A percentile compares a stretch with the other conserved stretches of the same genome.
Evolutionary conservation across 2,888 invertebrate genomes (phyloP).

Genomic region (Hypolimnas misippus): DNA sequence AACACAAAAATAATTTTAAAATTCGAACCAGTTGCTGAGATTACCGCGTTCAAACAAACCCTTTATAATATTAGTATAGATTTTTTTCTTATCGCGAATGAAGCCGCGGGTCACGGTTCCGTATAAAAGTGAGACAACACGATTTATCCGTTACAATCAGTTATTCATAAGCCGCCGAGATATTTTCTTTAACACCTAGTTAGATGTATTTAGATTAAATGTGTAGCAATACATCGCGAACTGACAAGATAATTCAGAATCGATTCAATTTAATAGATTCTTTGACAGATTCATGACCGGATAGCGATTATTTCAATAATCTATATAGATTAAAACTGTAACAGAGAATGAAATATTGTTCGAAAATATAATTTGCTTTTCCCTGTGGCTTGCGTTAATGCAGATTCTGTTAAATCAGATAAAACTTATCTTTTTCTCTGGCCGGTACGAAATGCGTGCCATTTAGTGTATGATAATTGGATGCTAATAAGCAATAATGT

Average conservation of each 20-base stretch:
- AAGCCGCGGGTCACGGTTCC: not conserved
- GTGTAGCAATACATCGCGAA: not conserved
- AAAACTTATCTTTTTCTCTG: too few species aligned
- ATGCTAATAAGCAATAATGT: too few species aligned
- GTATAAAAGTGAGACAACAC: not conserved
- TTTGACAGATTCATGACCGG: not conserved
- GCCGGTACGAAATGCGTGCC: too few species aligned
- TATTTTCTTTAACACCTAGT: slow-evolving; percentile 3
- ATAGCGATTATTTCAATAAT: not conserved
- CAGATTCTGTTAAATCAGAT: too few species aligned
- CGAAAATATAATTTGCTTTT: too few species aligned
- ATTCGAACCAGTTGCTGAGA: too few species aligned
- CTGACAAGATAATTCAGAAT: not conserved
- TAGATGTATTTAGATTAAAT: not conserved
- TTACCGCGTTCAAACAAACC: too few species aligned
- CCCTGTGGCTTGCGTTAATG: too few species aligned
- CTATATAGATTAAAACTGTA: not conserved
- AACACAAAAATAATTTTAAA: too few species aligned
- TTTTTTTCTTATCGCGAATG: not conserved
- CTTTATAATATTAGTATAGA: too few species aligned
- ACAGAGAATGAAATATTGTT: too few species aligned
- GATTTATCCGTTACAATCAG: not conserved
- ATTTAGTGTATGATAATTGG: too few species aligned
- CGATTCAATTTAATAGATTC: slow-evolving; percentile 2
- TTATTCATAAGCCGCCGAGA: not conserved